Base-by-base conservation (phyloP, 1,140 invertebrate genomes). In the Delia radicum region DNA sequence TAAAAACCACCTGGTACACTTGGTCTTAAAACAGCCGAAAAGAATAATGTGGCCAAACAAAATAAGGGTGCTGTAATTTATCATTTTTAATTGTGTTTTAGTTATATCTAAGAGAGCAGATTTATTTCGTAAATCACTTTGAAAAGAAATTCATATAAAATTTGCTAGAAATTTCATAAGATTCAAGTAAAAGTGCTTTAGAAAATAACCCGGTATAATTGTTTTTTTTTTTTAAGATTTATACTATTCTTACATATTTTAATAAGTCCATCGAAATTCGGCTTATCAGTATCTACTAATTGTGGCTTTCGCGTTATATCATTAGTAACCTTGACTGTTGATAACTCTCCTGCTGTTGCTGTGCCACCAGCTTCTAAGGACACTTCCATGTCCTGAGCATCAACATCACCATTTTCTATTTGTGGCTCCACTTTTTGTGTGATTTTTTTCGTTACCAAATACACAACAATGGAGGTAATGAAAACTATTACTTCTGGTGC, bases 1-100 rank as follows among this genome's bases (percentile, higher is more conserved):
- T 98, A 98, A 37, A 97, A 89, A 12, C 91, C 92, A 33, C 92
- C 92, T 2, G 93, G 90, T 6, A 95, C 87, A 21, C 94, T 96
- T 3, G 95, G 94, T 65, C 91, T 89, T 80, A 95, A 84, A 61
- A 94, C 91, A 0, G 94, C 94, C 18, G 93, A 91, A 77, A 94
- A 89, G 86, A 94, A 95, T 74, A 96, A 87, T 7, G 92, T 89
- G 29, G 91, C 89, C 46, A 96, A 85, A 15, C 90, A 90, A 13
- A 92, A 87, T 77, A 94, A 93, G 79, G 92, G 93, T 21, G 93
- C 93, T 92, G 87, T 73, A 69, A 77, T 28, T 48, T 2, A 48
- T 12, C 1, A 48, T 15, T 48, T 0, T 55, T 55, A 18, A 55
- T 55, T 55, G n/a, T n/a, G n/a, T n/a, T n/a, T n/a, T n/a, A n/a